Conservation (phyloP, 2,888 invertebrate species). For the Bellardia bayeri region DNA sequence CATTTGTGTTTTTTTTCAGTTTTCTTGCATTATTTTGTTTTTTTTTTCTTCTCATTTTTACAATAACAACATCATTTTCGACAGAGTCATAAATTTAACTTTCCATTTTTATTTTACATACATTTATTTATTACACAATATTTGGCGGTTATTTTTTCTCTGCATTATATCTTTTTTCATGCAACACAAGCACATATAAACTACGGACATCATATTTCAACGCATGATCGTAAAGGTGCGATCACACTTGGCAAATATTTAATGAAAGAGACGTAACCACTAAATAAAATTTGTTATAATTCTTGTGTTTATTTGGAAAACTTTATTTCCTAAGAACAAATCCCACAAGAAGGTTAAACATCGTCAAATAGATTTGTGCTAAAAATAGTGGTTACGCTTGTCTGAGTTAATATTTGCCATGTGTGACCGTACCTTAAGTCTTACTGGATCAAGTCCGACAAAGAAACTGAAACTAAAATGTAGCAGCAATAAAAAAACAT, state of each 20-base stretch:
- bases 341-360: too few relatives aligned
- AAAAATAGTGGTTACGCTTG: too few relatives aligned
- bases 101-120: conserved; percentile 72
- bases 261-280: too few relatives aligned
- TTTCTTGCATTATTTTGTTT: background rate
- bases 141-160: conserved; percentile 60
- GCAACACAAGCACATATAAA: conserved; percentile 2
- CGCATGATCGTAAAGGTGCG: background rate
- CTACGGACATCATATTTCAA: conserved; percentile 24
- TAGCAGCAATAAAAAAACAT: conserved; percentile 26
- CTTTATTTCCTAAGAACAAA: too few relatives aligned
- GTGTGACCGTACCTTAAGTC: background rate
- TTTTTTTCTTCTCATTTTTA: conserved; percentile 43
- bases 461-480: conserved; percentile 1
- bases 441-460: background rate
- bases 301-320: background rate
- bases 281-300: background rate
- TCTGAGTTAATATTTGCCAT: too few relatives aligned
- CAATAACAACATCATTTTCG: conserved; percentile 67
- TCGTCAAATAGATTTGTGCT: too few relatives aligned
- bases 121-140: conserved; percentile 68
- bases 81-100: conserved; percentile 74
- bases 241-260: too few relatives aligned
- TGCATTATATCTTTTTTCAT: background rate
- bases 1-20: conserved; percentile 17